Evolutionary conservation across 2,888 invertebrate species (phyloP).

Genomic region (Eilema caniola): DNA sequence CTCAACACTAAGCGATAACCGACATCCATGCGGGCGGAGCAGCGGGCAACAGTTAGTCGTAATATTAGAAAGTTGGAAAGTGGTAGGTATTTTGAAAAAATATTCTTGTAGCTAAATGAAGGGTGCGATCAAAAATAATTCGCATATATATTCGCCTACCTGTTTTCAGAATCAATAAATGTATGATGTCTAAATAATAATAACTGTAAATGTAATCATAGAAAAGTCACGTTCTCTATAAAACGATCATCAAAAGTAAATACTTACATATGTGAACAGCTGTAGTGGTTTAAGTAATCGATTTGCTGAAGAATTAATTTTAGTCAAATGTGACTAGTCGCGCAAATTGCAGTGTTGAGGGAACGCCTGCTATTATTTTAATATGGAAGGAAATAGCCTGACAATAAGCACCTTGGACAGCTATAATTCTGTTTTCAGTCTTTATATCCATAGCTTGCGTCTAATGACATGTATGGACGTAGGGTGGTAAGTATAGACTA

Average conservation of each 20-base stretch:
- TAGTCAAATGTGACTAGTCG: neutral
- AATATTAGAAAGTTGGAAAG: too few species aligned
- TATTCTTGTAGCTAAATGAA: too few species aligned
- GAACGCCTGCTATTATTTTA: neutral
- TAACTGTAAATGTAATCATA: neutral
- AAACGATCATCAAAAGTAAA: neutral
- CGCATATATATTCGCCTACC: too few species aligned
- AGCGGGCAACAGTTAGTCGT: too few species aligned
- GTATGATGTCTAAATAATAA: too few species aligned
- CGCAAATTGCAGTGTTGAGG: neutral
- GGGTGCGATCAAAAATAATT: too few species aligned
- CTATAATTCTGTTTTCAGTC: conserved; percentile 8
- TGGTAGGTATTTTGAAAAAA: too few species aligned
- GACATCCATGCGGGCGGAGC: too few species aligned
- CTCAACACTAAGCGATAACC: too few species aligned
- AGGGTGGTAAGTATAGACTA: neutral
- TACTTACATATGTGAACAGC: neutral
- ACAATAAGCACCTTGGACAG: neutral
- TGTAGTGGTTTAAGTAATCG: neutral
- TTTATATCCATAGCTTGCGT: neutral
- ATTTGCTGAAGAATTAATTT: neutral
- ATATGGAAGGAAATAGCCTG: neutral
- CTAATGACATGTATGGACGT: neutral
- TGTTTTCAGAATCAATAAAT: too few species aligned
- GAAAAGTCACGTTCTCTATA: neutral